These are phyloP conservation scores for Scyliorhinus canicula DNA, from an alignment of 2,797 vertebrate genomes.

Conservation along the genomic window DNA sequence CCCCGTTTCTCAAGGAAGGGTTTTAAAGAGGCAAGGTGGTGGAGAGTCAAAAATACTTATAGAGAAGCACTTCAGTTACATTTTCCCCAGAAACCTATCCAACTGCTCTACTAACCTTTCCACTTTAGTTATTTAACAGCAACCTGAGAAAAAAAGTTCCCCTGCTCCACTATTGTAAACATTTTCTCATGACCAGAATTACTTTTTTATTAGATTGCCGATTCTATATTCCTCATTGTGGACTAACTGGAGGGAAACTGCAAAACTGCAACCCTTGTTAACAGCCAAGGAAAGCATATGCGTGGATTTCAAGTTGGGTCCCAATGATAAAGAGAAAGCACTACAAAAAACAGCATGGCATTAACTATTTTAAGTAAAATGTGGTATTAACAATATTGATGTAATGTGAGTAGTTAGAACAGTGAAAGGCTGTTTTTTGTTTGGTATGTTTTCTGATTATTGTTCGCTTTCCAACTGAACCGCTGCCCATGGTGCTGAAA, in stretches of 20 bases:
- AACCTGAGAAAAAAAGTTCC: background rate
- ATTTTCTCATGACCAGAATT: background rate
- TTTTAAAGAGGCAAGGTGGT: background rate
- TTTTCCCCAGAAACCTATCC: background rate
- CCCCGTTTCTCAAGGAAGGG: background rate
- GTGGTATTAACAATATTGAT: background rate
- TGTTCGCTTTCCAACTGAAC: background rate
- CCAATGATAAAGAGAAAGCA: background rate
- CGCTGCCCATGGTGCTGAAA: background rate
- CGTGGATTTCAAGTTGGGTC: background rate
- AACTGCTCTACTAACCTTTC: background rate
- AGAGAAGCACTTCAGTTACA: background rate
- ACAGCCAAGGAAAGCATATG: background rate
- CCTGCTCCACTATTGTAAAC: background rate
- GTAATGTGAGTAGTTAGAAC: background rate
- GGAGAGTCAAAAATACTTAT: background rate
- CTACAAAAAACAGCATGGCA: background rate
- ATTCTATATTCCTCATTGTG: background rate
- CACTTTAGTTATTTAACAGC: background rate
- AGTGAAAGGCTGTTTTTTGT: background rate
- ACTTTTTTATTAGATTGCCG: background rate
- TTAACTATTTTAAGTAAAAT: background rate
- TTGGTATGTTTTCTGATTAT: background rate
- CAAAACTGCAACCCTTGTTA: background rate
- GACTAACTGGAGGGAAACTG: background rate